Base-by-base conservation (phyloP, 2,113 vertebrate species). In the Micronycteris hirsuta region DNA sequence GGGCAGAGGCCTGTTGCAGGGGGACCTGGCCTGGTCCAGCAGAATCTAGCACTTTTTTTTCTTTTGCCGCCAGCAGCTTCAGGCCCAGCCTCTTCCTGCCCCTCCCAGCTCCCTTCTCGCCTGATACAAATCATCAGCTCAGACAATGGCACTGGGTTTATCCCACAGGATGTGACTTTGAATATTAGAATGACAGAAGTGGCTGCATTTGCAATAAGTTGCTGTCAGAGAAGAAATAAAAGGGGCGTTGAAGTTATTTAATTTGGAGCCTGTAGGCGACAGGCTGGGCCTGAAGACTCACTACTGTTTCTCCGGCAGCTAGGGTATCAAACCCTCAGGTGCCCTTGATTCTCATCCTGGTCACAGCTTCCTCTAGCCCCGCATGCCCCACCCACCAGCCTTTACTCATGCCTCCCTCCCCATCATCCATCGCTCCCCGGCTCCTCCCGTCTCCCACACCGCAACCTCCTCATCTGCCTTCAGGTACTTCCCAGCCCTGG, bases 131-230 rank as follows among this genome's bases (percentile, higher is more conserved):
- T 95, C 97, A 86, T 54, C 86, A 76, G 87, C 96, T 96, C 78
- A 96, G 97, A 97, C 97, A 97, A 96, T 96, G 88, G 97, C 45
- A 73, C 98, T 83, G 97, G 95, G 96, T 97, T 98, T 97, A 81
- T 98, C 98, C 97, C 98, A 81, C 74, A 98, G 98, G 98, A 98
- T 77, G 89, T 82, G 73, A 97, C 98, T 94, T 97, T 93, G 98
- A 97, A 97, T 98, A 98, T 98, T 97, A 98, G 98, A 97, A 98
- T 98, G 98, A 98, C 98, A 98, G 97, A 98, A 97, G 91, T 14
- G 47, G 84, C 97, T 63, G 93, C 96, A 54, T 98, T 97, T 38
- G 95, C 98, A 97, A 97, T 97, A 95, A 91, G 96, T 98, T 97
- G 98, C 98, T 98, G 98, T 98, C 98, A 98, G 95, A 84, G 14